Percentiles rank a stretch among this genome's conserved stretches.
Conservation (phyloP, 2,113 vertebrate species). For the Ramphastos sulfuratus region DNA sequence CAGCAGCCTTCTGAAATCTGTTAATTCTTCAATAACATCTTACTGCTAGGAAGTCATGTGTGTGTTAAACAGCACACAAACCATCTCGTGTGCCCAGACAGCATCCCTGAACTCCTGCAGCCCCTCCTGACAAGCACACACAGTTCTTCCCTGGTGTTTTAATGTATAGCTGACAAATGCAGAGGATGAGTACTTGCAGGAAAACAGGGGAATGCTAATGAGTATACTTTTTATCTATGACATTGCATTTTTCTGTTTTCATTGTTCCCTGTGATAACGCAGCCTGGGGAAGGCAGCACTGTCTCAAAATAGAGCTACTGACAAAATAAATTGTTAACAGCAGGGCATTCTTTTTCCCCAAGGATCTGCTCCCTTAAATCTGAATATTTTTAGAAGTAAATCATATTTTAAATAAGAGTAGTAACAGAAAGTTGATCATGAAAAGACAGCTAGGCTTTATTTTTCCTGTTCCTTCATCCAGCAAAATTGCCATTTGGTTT, state of each 20-base stretch:
- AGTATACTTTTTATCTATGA: conserved; percentile 9
- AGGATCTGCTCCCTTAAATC: neutral
- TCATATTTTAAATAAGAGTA: neutral
- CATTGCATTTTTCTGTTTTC: conserved; percentile 35
- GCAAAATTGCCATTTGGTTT: neutral
- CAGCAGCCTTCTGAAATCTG: neutral
- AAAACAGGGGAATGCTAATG: conserved; percentile 24
- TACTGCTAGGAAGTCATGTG: neutral
- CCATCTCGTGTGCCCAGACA: neutral
- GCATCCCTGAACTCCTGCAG: neutral
- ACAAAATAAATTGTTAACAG: neutral
- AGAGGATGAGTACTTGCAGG: conserved; percentile 23
- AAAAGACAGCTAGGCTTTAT: neutral
- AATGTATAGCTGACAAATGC: conserved; percentile 19
- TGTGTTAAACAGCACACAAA: neutral
- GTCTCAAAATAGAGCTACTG: neutral
- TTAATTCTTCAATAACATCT: conserved; percentile 35
- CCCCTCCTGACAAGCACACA: conserved; percentile 24
- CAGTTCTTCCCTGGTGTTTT: conserved; percentile 33
- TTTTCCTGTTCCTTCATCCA: neutral
- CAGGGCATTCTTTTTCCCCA: neutral
- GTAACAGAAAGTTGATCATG: neutral
- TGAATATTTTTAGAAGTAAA: neutral
- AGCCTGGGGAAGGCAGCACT: neutral
- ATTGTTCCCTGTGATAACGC: neutral